Base-by-base conservation (phyloP, 2,888 invertebrate species). In the Meloe dianella region DNA sequence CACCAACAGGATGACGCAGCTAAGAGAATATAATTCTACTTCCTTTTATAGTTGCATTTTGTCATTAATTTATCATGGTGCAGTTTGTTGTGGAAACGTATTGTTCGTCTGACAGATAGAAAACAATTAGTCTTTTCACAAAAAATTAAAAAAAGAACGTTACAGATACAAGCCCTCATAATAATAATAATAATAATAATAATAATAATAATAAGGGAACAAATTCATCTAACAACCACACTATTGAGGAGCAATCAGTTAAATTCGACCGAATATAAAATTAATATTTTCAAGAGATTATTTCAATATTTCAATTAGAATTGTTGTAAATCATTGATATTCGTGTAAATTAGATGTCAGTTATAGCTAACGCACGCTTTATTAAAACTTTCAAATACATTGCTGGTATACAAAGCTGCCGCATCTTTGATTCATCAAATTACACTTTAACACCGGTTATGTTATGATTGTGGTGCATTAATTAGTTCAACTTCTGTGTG, bases 1-100 rank as follows among this genome's bases (percentile, higher is more conserved):
- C 79, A 76, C 75, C 71, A 74, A 17, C 65, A 75, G 66, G 75
- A 80, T 80, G 80, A 80, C 79, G 77, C 73, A 73, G 76, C 78
- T 73, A 68, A 63, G 69, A 74, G 73, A 7, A 75, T 72, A 76
- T 79, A 78, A 79, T 79, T 78, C 76, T 74, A 78, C 78, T 78
- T 77, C 79, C 79, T 78, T 80, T 80, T 80, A 79, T 79, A 79
- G 78, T 68, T 71, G 74, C 73, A 75, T 78, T 78, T 76, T 79
- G 78, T 79, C 79, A 77, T 79, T 80, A 80, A 81, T 81, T 79
- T 79, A 80, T 78, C 79, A 79, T 76, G 74, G 74, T 69, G 76
- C 75, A 76, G 78, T 78, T 79, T 78, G 77, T 79, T 77, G 78
- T 79, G 72, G 76, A 75, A 75, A 74, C 70, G 73, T 72, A 77